phyloP scores from a whole-genome alignment of 2,797 vertebrate species.

The Euthynnus affinis region DNA sequence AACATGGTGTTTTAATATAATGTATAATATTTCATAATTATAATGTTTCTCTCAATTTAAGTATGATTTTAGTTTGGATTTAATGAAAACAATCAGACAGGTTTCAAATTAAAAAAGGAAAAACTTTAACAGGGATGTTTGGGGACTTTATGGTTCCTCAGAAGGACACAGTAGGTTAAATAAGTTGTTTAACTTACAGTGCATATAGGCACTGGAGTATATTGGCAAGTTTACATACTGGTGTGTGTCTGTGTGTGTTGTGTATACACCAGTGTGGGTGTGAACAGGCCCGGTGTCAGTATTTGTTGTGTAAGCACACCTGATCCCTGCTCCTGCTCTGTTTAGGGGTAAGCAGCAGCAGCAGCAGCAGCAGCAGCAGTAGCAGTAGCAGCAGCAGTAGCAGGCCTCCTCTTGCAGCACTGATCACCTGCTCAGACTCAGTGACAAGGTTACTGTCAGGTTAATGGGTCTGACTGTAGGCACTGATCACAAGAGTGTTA shows the following conservation, averaged over 20 bases:
- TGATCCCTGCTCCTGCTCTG: constrained; percentile 55
- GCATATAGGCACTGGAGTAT: background rate
- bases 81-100: background rate
- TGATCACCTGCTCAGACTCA: constrained; percentile 40
- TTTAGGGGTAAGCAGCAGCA: constrained; percentile 75
- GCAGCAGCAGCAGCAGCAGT: constrained; percentile 66
- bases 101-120: background rate
- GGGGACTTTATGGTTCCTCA: background rate
- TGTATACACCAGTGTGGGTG: constrained; percentile 66
- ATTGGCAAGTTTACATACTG: background rate
- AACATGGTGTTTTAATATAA: background rate
- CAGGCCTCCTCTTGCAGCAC: constrained; percentile 10
- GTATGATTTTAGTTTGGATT: background rate
- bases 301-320: constrained; percentile 78
- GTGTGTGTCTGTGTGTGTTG: constrained; percentile 51
- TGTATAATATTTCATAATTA: background rate
- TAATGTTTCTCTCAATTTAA: background rate
- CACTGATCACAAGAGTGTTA: constrained; percentile 8
- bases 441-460: constrained; percentile 55
- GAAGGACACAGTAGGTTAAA: background rate
- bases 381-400: constrained; percentile 25
- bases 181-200: constrained; percentile 1
- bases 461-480: constrained; percentile 46
- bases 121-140: background rate
- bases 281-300: constrained; percentile 26